A percentile compares a stretch with the other conserved stretches of the same genome.
These are phyloP conservation scores for Atta cephalotes DNA, from an alignment of 1,140 invertebrate genomes.

Conservation along the genomic window DNA sequence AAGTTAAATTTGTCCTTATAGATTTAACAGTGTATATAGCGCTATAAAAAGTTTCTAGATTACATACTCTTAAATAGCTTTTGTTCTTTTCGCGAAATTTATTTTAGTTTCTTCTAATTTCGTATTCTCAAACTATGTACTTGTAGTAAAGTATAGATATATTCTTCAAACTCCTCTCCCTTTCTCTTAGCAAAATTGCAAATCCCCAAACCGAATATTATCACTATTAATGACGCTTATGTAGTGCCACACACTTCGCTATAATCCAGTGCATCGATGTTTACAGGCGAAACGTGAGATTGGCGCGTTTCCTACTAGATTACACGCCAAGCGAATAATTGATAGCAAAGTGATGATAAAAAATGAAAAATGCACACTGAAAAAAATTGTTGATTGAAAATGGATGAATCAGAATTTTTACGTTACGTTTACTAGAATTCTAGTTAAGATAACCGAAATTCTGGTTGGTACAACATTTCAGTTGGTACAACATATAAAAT, in stretches of 20 bases:
- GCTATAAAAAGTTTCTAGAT: background rate
- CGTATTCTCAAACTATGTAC: background rate
- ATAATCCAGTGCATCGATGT: background rate
- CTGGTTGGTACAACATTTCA: no score
- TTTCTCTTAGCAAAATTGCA: conserved; percentile 21
- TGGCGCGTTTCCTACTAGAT: background rate
- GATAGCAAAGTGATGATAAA: conserved; percentile 18
- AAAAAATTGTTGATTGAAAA: no score
- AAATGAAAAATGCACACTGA: background rate
- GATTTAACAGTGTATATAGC: no score
- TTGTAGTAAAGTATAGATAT: background rate
- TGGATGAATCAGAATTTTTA: no score
- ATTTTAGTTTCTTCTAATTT: background rate
- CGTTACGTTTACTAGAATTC: no score
- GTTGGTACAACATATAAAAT: no score
- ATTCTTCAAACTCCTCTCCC: background rate
- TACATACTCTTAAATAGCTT: background rate
- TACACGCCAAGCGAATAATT: conserved; percentile 27
- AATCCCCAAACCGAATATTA: background rate
- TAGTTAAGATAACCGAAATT: no score
- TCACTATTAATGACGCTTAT: conserved; percentile 12
- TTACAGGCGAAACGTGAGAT: background rate
- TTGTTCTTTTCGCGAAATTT: background rate
- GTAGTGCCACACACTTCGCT: background rate
- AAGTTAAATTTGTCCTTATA: no score